phyloP scores from a whole-genome alignment of 2,113 vertebrate genomes.

The Cyprinus carpio region DNA sequence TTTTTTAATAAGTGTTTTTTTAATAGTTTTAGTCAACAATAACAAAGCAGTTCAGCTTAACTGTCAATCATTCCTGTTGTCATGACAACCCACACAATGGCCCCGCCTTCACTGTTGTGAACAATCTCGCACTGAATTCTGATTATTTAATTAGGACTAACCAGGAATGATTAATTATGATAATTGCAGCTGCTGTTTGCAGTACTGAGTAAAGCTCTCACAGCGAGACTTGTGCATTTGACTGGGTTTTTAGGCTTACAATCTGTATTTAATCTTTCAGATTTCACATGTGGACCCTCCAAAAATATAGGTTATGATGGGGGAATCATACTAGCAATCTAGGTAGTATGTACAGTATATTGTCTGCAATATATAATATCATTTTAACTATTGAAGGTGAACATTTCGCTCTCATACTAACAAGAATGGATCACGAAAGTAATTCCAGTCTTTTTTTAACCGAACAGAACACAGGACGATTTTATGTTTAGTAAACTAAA shows the following conservation, averaged over 20 bases:
- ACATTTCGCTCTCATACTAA: not conserved
- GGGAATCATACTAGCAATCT: not conserved
- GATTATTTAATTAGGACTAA: constrained; percentile 9
- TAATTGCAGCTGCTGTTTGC: not conserved
- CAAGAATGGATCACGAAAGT: not conserved
- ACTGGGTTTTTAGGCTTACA: too few relatives aligned
- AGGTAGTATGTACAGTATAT: not conserved
- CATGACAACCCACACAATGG: constrained; percentile 14
- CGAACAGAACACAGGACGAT: not conserved
- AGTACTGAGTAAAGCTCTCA: not conserved
- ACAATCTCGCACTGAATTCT: not conserved
- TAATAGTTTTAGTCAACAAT: not conserved
- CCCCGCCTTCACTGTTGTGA: not conserved
- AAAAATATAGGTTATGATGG: too few relatives aligned
- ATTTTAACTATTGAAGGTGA: not conserved
- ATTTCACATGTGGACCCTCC: too few relatives aligned
- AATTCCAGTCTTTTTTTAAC: not conserved
- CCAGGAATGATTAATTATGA: not conserved
- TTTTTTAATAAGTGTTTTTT: too few relatives aligned
- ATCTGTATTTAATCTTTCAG: not conserved
- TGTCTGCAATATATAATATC: not conserved
- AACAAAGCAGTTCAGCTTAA: not conserved
- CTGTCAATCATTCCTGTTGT: constrained; percentile 27
- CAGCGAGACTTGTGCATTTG: not conserved
- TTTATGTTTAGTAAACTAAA: not conserved